Percentiles rank a stretch among this genome's conserved stretches.
phyloP scores from a whole-genome alignment of 2,888 invertebrate species.

The Callinectes sapidus region DNA sequence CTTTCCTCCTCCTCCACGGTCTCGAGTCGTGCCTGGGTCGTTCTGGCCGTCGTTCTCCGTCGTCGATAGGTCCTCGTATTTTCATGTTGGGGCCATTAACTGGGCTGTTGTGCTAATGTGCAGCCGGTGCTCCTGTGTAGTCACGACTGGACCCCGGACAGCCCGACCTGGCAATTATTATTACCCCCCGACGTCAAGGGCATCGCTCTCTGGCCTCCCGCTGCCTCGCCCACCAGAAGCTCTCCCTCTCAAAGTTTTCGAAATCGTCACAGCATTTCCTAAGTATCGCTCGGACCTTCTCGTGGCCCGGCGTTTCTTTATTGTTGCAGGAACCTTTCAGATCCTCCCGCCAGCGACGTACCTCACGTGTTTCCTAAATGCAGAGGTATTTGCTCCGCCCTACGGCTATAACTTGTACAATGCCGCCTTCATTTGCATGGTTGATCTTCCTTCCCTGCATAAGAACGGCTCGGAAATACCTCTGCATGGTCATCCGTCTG shows the following conservation, averaged over 20 bases:
- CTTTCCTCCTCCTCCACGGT: neutral
- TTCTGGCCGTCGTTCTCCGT: neutral
- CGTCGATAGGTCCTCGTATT: slow-evolving; percentile 54
- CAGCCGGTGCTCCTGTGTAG: slow-evolving; percentile 60
- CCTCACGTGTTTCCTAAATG: slow-evolving; percentile 37
- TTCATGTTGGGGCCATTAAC: slow-evolving; percentile 61
- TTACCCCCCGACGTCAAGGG: slow-evolving; percentile 43
- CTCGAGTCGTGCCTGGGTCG: neutral
- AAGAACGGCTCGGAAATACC: slow-evolving; percentile 33
- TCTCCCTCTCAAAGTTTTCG: neutral
- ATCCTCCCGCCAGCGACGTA: slow-evolving; percentile 34
- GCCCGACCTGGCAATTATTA: slow-evolving; percentile 46
- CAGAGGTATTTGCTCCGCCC: slow-evolving; percentile 20
- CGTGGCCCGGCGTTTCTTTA: neutral
- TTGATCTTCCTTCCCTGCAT: slow-evolving; percentile 30
- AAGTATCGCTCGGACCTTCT: neutral
- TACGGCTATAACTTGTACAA: slow-evolving; percentile 41
- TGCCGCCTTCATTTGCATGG: slow-evolving; percentile 39
- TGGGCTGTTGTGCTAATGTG: slow-evolving; percentile 56
- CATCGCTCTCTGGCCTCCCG: slow-evolving; percentile 32
- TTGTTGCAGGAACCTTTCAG: neutral
- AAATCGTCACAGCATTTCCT: neutral
- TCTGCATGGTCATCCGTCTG: slow-evolving; percentile 3
- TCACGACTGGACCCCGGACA: slow-evolving; percentile 60
- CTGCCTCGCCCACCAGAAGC: neutral